phyloP scores from a whole-genome alignment of 1,140 invertebrate genomes.

The Hyposmocoma kahamanoa region DNA sequence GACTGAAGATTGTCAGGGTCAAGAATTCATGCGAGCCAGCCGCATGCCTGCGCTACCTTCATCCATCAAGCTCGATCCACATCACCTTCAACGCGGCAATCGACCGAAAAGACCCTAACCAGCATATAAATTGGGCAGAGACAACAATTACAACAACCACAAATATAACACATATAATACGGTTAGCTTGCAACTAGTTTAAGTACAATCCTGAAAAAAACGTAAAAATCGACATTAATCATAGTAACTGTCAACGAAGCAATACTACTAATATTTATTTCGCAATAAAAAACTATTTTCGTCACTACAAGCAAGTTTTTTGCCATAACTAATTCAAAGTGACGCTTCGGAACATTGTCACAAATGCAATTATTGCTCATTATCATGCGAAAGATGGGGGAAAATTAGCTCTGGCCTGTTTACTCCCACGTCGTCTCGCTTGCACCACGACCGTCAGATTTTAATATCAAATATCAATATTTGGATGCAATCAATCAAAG shows the following conservation, averaged over 20 bases:
- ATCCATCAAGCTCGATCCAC: constrained; percentile 66
- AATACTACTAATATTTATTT: no score
- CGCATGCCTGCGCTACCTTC: constrained; percentile 56
- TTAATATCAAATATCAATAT: constrained; percentile 67
- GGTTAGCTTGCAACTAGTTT: no score
- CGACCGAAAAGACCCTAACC: constrained; percentile 53
- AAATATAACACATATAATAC: no score
- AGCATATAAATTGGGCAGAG: constrained; percentile 20
- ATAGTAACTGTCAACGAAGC: no score
- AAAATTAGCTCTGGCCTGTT: constrained; percentile 13
- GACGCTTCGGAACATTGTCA: constrained; percentile 23
- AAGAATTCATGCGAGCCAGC: constrained; percentile 46
- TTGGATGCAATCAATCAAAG: constrained; percentile 70
- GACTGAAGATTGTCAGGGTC: constrained; percentile 24
- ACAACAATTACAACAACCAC: constrained; percentile 15
- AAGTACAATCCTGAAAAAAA: no score
- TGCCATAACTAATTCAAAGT: constrained; percentile 14
- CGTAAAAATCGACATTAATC: no score
- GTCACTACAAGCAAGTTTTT: background rate
- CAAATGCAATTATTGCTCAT: constrained; percentile 19
- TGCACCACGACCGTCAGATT: constrained; percentile 31
- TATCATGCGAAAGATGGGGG: constrained; percentile 23
- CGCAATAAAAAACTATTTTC: no score
- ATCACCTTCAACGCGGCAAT: constrained; percentile 61
- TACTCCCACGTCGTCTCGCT: no score